A percentile compares a stretch with the other conserved stretches of the same genome.
Evolutionary conservation across 64 coral and sea anemone species (phyloP).

Genomic region (Platygyra sinensis): DNA sequence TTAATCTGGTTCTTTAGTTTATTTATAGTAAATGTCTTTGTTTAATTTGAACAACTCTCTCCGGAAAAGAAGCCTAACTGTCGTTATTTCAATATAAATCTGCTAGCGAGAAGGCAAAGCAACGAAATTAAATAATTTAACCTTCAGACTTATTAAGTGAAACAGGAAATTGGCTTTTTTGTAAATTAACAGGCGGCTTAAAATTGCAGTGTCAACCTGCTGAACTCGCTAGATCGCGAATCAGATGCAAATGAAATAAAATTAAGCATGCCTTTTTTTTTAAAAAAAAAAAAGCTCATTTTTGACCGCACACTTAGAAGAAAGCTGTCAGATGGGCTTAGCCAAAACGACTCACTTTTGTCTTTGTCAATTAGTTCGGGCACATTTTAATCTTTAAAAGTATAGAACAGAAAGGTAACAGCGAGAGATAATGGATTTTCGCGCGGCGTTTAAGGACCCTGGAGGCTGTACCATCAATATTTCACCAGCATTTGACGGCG

Average conservation of each 20-base stretch:
- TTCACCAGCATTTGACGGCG: background rate
- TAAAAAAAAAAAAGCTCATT: background rate
- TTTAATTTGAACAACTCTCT: no score
- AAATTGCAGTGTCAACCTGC: background rate
- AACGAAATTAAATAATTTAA: background rate
- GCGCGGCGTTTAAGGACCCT: background rate
- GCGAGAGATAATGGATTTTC: background rate
- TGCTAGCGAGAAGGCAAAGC: background rate
- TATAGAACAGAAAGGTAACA: background rate
- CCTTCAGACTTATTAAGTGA: background rate
- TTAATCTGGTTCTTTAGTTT: no score
- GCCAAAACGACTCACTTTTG: background rate
- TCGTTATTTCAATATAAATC: no score
- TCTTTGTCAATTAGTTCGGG: background rate
- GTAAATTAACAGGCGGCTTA: background rate
- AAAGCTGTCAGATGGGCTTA: background rate
- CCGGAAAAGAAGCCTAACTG: no score
- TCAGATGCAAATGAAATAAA: background rate
- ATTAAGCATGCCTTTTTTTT: background rate
- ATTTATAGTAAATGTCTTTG: no score
- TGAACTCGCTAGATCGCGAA: background rate
- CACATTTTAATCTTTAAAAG: background rate
- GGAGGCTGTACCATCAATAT: background rate
- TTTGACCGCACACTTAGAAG: background rate
- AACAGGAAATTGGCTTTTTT: background rate